Base-by-base conservation (phyloP, 2,797 vertebrate genomes). In the Argyrosomus regius region DNA sequence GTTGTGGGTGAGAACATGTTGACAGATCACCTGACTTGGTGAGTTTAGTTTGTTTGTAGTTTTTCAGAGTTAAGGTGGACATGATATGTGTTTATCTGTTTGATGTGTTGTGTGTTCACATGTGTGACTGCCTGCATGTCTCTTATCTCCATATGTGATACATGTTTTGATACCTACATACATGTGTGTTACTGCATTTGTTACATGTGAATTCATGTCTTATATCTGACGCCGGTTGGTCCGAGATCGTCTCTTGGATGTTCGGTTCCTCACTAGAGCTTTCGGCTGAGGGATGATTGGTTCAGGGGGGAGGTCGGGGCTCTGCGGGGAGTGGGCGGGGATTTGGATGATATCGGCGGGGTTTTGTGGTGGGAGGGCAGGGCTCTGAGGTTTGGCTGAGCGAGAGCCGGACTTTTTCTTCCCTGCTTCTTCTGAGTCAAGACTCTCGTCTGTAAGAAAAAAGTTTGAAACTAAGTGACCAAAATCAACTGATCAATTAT, bases 221-320 rank as follows among this genome's bases (percentile, higher is more conserved):
- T 66, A 89, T 14, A 88, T 89, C 59, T 89, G 88, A 5, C 75
- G 89, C 0, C 89, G 87, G 82, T 82, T 86, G 78, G 80, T 91
- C 49, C 88, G 82, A 60, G 85, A 82, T 68, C 90, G 66, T 64
- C 89, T 89, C 66, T 90, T 92, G 48, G 90, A 81, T 0, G 67
- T 53, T n/a, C 84, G 31, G 60, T 72, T 91, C 48, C 80, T 83
- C 39, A 66, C 28, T 35, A 70, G 8, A 50, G 53, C 41, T 79
- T 89, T 91, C 0, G 84, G 72, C 26, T 89, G 87, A 49, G 88
- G 87, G 2, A 83, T 43, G 45, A 90, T 39, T 6, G 86, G 78
- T 26, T 89, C 84, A 9, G 58, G 72, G 0, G 45, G 70, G 4
- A 75, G 46, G 49, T 53, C 41, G 0, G 81, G 83, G 54, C 72